phyloP scores from a whole-genome alignment of 1,140 invertebrate genomes.

The Oryctes rhinoceros region DNA sequence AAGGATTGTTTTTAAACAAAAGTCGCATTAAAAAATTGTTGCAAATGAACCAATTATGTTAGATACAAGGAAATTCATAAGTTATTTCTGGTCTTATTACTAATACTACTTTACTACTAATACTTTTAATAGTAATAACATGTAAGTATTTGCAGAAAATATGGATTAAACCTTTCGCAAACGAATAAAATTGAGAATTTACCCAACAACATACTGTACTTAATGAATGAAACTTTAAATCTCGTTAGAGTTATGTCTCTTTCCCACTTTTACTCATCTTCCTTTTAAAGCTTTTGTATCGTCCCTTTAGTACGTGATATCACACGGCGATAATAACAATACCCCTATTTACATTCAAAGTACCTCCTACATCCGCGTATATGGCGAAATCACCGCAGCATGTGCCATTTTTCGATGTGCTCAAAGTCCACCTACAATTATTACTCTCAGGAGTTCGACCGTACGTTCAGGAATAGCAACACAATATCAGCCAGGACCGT shows the following conservation, averaged over 20 bases:
- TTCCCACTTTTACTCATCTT: not conserved
- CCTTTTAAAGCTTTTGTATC: constrained; percentile 1
- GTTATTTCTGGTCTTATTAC: too few species aligned
- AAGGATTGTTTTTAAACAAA: too few species aligned
- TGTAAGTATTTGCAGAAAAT: too few species aligned
- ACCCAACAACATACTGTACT: too few species aligned
- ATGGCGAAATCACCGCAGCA: not conserved
- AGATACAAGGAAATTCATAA: too few species aligned
- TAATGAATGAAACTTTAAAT: not conserved
- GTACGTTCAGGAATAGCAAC: not conserved
- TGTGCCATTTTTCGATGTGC: not conserved
- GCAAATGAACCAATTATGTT: too few species aligned
- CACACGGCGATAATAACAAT: not conserved
- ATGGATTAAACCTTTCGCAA: too few species aligned
- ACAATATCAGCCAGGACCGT: not conserved
- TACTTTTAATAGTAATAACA: too few species aligned
- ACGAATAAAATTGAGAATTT: too few species aligned
- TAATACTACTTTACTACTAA: too few species aligned
- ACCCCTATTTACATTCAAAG: not conserved
- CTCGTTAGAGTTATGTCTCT: not conserved
- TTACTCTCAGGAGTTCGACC: not conserved
- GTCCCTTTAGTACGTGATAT: not conserved
- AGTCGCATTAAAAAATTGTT: too few species aligned
- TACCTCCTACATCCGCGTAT: not conserved
- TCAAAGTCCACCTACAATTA: constrained; percentile 13